These are phyloP conservation scores for Nymphalis c-album DNA, from an alignment of 2,888 invertebrate species.

Conservation along the genomic window DNA sequence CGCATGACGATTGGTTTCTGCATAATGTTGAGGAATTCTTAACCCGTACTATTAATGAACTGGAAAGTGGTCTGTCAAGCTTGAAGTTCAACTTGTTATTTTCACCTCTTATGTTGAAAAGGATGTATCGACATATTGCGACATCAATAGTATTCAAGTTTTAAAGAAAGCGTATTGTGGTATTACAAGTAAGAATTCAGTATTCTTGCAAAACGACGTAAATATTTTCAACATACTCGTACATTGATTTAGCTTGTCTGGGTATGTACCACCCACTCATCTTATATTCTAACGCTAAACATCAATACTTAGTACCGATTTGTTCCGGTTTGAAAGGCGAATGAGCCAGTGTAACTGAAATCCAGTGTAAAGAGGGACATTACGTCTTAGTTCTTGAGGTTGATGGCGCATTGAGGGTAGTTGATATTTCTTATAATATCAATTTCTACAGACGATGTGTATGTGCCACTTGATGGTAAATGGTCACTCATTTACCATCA, in stretches of 20 bases:
- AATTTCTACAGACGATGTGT: no score
- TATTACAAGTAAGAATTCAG: background rate
- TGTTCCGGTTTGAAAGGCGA: no score
- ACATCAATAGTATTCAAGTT: slow-evolving; percentile 20
- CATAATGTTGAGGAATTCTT: background rate
- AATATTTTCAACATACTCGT: background rate
- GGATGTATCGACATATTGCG: slow-evolving; percentile 21
- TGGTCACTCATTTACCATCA: no score
- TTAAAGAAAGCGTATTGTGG: slow-evolving; percentile 19
- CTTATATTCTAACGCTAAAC: no score
- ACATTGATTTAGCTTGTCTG: background rate
- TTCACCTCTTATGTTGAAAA: slow-evolving; percentile 32
- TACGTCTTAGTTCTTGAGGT: no score
- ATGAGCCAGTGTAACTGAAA: no score
- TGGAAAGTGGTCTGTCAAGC: slow-evolving; percentile 34
- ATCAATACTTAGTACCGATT: no score
- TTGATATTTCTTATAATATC: no score
- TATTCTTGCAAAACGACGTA: background rate
- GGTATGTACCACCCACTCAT: background rate
- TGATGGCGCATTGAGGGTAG: no score
- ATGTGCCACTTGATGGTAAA: no score
- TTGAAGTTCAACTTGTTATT: slow-evolving; percentile 17
- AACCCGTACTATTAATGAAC: slow-evolving; percentile 22
- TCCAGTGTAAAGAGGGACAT: no score
- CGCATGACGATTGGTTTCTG: background rate